Percentiles rank a stretch among this genome's conserved stretches.
Conservation (phyloP, 2,113 vertebrate genomes). For the Salvator merianae region DNA sequence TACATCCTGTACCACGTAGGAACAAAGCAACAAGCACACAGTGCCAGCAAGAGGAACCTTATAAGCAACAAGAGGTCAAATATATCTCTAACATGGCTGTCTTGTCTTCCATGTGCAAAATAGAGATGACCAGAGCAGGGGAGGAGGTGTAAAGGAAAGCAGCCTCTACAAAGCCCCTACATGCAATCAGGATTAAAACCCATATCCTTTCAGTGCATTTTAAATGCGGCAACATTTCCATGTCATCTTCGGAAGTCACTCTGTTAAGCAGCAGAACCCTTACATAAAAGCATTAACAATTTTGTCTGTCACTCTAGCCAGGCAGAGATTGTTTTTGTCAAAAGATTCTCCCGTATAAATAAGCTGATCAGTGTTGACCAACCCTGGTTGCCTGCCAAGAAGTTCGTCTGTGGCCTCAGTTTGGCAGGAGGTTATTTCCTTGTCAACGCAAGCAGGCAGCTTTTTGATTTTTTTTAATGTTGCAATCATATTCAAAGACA, state of each 20-base stretch:
- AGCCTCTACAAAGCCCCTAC: too few species aligned
- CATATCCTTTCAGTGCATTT: constrained; percentile 18
- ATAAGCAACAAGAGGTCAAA: not conserved
- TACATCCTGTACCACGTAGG: too few species aligned
- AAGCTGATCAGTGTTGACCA: constrained; percentile 16
- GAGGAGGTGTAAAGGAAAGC: not conserved
- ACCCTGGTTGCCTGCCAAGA: constrained; percentile 32
- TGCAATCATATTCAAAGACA: not conserved
- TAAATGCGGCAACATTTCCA: constrained; percentile 32
- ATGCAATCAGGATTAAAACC: too few species aligned
- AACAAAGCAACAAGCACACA: not conserved
- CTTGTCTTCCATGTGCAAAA: too few species aligned
- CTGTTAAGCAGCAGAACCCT: constrained; percentile 6
- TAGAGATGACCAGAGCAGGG: too few species aligned
- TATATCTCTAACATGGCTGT: not conserved
- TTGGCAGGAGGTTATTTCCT: constrained; percentile 20
- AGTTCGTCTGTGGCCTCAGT: constrained; percentile 12
- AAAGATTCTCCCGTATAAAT: constrained; percentile 32
- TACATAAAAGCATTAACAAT: constrained; percentile 46
- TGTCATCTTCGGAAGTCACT: not conserved
- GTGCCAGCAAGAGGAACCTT: not conserved
- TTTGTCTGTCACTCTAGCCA: constrained; percentile 14
- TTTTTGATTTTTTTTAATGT: not conserved
- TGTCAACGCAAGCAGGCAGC: constrained; percentile 4
- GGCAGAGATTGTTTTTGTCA: not conserved